Evolutionary conservation across 2,888 invertebrate genomes (phyloP), one percentile per base, ranked within the genome.

Genomic region (Chesias legatella): DNA sequence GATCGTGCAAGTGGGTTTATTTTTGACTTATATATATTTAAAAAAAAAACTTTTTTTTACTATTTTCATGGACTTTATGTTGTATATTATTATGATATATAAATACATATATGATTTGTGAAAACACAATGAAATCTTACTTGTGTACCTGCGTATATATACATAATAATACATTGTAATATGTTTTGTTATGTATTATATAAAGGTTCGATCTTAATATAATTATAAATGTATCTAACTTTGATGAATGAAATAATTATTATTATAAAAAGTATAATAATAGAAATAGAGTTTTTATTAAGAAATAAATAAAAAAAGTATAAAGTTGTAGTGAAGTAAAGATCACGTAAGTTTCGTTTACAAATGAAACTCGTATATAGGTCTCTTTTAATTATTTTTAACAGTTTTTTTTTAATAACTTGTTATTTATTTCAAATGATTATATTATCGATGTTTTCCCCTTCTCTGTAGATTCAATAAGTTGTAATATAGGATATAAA

Each of bases 351-450:
- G 68, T 79, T 80, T 74, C 71, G 68, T 73, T 76, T 70, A 67
- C 73, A 57, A 39, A 67, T 59, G 73, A 67, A 73, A 73, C 77
- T 73, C 63, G 57, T 63, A 67, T 66, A 67, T 78, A 79, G 72
- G 75, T 67, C 60, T 76, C 79, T 67, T 73, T 80, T 80, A 79
- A 79, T 82, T 81, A 83, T 78, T 84, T 73, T 84, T 83, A 86
- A 83, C 84, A 82, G 74, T 81, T 83, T 85, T 79, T n/a, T 79
- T 80, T 73, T 64, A 63, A 75, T 82, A 84, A 82, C 76, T 84
- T 86, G 88, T 88, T 88, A 88, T 88, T 88, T 88, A 88, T 88
- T 88, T 86, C 80, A 88, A 85, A 86, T 84, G 86, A 86, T 84
- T 85, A 85, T 85, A 84, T 79, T 82, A 83, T 79, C 75, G 74